Percentiles rank a stretch among this genome's conserved stretches.
These are phyloP conservation scores for Endomychus coccineus DNA, from an alignment of 2,888 invertebrate species.

Conservation along the genomic window DNA sequence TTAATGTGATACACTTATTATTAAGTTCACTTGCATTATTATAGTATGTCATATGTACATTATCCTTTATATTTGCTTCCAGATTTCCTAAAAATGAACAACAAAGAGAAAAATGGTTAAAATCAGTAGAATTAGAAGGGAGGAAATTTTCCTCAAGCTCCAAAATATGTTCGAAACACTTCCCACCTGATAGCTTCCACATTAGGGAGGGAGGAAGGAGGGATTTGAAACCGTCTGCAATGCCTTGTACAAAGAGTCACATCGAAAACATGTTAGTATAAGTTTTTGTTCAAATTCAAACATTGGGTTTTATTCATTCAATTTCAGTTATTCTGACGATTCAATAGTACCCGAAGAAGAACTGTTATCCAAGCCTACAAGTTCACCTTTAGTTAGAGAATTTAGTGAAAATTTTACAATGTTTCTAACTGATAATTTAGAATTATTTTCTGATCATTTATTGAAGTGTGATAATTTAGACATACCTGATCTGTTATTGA, in stretches of 20 bases:
- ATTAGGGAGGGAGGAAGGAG: slow-evolving; percentile 13
- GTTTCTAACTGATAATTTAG: slow-evolving; percentile 15
- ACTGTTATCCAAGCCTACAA: slow-evolving; percentile 1
- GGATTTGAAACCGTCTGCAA: slow-evolving; percentile 13
- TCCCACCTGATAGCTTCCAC: slow-evolving; percentile 11
- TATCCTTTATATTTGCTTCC: slow-evolving; percentile 1
- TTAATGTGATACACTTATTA: background rate
- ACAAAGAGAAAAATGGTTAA: slow-evolving; percentile 15
- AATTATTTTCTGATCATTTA: slow-evolving; percentile 14
- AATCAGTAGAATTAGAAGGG: slow-evolving; percentile 11
- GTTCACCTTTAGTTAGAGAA: slow-evolving; percentile 7
- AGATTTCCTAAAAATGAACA: slow-evolving; percentile 14
- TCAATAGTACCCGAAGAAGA: slow-evolving; percentile 14
- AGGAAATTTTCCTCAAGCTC: slow-evolving; percentile 12
- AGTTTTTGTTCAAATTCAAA: background rate
- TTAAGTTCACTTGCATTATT: background rate
- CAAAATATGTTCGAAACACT: slow-evolving; percentile 14
- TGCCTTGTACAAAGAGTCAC: slow-evolving; percentile 5
- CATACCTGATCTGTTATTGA: slow-evolving; percentile 8
- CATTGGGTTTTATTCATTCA: background rate
- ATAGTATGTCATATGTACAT: background rate
- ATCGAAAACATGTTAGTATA: slow-evolving; percentile 10
- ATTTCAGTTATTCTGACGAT: slow-evolving; percentile 13
- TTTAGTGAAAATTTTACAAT: slow-evolving; percentile 12
- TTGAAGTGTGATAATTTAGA: slow-evolving; percentile 13